phyloP scores from a whole-genome alignment of 2,797 vertebrate genomes.

The Anguilla pacifica region DNA sequence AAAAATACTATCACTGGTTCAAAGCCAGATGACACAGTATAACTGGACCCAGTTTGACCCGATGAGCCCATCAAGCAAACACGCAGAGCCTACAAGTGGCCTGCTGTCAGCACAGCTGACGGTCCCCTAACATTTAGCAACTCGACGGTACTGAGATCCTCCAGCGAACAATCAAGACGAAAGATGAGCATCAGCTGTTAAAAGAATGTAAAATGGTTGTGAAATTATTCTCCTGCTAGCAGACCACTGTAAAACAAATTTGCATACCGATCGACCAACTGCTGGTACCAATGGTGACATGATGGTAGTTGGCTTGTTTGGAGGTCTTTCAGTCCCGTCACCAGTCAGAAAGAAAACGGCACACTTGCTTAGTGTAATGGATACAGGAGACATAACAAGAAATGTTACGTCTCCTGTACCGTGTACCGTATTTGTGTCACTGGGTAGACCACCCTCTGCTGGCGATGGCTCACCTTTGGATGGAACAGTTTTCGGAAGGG shows the following conservation, averaged over 20 bases:
- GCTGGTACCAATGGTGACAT: too few relatives aligned
- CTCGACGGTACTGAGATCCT: not conserved
- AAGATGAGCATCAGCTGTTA: not conserved
- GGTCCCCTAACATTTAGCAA: not conserved
- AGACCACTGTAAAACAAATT: not conserved
- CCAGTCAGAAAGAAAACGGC: not conserved
- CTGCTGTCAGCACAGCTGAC: not conserved
- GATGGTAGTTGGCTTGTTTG: not conserved
- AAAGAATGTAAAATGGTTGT: not conserved
- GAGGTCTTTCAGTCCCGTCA: not conserved
- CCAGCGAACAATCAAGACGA: not conserved
- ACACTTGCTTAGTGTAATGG: not conserved
- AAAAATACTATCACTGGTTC: not conserved
- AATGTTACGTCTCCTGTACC: not conserved
- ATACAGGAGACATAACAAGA: not conserved
- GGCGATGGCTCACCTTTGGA: constrained; percentile 76
- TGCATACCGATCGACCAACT: not conserved
- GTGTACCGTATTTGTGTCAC: not conserved
- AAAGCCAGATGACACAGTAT: not conserved
- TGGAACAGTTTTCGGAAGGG: constrained; percentile 86
- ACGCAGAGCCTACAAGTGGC: not conserved
- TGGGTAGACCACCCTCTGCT: not conserved
- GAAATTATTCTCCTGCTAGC: not conserved
- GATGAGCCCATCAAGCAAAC: not conserved
- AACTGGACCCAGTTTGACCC: not conserved